These are phyloP conservation scores for Oxycera nigricornis DNA, from an alignment of 2,888 invertebrate species.

Conservation along the genomic window DNA sequence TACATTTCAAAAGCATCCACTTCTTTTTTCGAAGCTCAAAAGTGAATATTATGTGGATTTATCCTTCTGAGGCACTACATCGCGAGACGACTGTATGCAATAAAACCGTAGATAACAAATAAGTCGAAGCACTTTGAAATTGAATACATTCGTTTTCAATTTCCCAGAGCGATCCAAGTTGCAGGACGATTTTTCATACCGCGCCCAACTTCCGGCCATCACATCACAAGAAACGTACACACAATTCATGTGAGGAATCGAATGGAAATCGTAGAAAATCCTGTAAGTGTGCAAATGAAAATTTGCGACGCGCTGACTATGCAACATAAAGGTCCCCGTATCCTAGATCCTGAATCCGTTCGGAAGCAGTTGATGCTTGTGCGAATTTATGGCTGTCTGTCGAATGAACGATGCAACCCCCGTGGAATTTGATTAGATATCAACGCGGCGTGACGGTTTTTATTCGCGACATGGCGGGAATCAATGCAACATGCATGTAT, in stretches of 20 bases:
- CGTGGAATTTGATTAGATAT: constrained; percentile 8
- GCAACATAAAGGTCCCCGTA: neutral
- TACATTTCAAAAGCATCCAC: too few species aligned
- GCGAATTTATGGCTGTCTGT: neutral
- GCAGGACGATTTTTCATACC: neutral
- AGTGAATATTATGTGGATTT: too few species aligned
- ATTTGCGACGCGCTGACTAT: neutral
- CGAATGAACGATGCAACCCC: neutral
- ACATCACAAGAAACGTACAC: neutral
- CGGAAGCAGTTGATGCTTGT: neutral
- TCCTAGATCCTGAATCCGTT: neutral
- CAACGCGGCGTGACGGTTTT: neutral
- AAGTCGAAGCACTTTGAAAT: constrained; percentile 24
- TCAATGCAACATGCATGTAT: neutral
- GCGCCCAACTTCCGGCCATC: neutral
- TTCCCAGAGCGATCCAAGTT: neutral
- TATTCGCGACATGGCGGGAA: neutral
- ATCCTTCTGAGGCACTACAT: neutral
- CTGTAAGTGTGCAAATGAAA: constrained; percentile 11
- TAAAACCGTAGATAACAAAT: constrained; percentile 20
- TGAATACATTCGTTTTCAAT: constrained; percentile 33
- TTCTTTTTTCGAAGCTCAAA: too few species aligned
- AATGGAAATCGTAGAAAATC: constrained; percentile 1
- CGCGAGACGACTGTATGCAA: neutral
- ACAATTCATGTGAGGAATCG: neutral